Evolutionary conservation across 2,113 vertebrate genomes (phyloP).

Genomic region (Colius striatus): DNA sequence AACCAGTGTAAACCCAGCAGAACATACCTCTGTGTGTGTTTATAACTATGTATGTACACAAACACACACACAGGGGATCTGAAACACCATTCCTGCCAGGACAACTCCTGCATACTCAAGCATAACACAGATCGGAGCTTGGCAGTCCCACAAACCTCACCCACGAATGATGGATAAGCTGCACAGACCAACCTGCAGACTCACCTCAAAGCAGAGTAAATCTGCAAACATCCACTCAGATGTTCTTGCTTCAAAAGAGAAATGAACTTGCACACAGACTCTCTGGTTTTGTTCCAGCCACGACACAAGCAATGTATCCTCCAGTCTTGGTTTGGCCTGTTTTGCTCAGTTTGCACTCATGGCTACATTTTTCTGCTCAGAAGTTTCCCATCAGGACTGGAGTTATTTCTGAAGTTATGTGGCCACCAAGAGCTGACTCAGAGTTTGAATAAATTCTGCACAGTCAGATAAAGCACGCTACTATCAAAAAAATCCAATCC

Average conservation of each 20-base stretch:
- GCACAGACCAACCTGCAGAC: neutral
- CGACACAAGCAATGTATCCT: rapidly evolving
- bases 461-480: neutral
- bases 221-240: neutral
- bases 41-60: rapidly evolving
- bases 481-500: neutral
- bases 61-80: neutral
- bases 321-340: neutral
- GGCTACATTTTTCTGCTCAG: neutral
- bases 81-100: neutral
- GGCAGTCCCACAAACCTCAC: rapidly evolving
- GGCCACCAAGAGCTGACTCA: neutral
- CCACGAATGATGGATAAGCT: neutral
- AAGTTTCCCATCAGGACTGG: neutral
- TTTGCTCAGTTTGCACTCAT: neutral
- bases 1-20: neutral
- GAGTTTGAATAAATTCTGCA: neutral
- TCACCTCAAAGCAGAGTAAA: neutral
- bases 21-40: rapidly evolving
- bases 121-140: rapidly evolving
- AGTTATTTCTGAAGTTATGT: neutral
- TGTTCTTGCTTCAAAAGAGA: neutral
- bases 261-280: neutral
- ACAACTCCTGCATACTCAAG: neutral
- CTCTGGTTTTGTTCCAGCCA: neutral